phyloP scores from a whole-genome alignment of 2,113 vertebrate genomes.

The Channa maculata region DNA sequence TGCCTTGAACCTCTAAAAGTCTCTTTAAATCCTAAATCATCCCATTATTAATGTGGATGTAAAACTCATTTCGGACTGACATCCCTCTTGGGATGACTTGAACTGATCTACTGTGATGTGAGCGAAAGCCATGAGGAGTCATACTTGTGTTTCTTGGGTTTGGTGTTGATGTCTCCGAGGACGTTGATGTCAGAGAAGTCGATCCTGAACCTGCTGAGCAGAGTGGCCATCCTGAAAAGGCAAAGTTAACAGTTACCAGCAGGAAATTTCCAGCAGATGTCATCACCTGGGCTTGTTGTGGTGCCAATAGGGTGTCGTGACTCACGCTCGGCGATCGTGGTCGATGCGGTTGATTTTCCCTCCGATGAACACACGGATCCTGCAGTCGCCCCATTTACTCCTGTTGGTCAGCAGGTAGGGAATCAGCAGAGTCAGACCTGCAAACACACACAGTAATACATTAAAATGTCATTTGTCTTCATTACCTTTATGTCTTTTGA shows the following conservation, averaged over 20 bases:
- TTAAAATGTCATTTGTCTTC: too few species aligned
- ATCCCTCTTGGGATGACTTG: too few species aligned
- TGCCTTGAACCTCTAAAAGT: too few species aligned
- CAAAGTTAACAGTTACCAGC: too few species aligned
- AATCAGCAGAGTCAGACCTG: constrained; percentile 94
- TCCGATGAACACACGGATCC: constrained; percentile 84
- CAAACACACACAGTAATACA: neutral
- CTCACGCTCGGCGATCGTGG: constrained; percentile 96
- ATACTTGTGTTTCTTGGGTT: constrained; percentile 97
- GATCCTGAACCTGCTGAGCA: constrained; percentile 98
- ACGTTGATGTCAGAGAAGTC: constrained; percentile 97
- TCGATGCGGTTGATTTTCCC: constrained; percentile 97
- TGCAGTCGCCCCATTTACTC: constrained; percentile 84
- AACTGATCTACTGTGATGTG: too few species aligned
- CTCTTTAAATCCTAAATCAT: too few species aligned
- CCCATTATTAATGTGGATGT: too few species aligned
- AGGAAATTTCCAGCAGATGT: too few species aligned
- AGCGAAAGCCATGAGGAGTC: neutral
- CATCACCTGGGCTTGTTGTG: too few species aligned
- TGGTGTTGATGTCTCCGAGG: constrained; percentile 97
- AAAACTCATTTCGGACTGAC: too few species aligned
- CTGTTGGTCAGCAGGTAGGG: constrained; percentile 95
- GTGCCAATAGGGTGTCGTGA: too few species aligned
- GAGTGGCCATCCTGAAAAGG: constrained; percentile 91
- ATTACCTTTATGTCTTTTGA: too few species aligned